Percentiles rank a stretch among this genome's conserved stretches.
phyloP scores from a whole-genome alignment of 2,113 vertebrate genomes.

The Phycodurus eques region DNA sequence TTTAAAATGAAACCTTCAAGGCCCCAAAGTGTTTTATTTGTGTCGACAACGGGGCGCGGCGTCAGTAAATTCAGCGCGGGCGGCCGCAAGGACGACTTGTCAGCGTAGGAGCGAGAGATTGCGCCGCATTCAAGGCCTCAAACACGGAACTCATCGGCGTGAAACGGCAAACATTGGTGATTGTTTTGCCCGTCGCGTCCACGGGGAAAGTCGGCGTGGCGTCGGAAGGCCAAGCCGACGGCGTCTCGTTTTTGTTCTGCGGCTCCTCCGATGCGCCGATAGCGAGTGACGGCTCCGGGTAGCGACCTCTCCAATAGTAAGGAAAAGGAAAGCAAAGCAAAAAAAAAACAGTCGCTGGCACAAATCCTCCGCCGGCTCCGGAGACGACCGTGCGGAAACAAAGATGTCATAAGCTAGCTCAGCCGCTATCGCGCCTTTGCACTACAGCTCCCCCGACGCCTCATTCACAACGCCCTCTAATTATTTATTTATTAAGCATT shows the following conservation, averaged over 20 bases:
- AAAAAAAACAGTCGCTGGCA: neutral
- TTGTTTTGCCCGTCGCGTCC: neutral
- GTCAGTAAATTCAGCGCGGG: neutral
- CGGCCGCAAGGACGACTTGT: neutral
- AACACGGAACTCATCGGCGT: neutral
- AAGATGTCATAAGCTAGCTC: conserved; percentile 14
- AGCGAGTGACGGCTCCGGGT: neutral
- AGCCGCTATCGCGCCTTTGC: conserved; percentile 8
- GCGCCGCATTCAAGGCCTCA: neutral
- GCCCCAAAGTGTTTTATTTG: neutral
- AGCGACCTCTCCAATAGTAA: neutral
- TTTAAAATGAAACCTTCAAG: neutral
- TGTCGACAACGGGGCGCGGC: neutral
- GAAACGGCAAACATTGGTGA: neutral
- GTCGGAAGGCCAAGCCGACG: neutral
- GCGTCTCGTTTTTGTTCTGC: neutral
- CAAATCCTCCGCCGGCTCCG: neutral
- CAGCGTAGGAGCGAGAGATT: neutral
- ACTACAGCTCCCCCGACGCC: conserved; percentile 7
- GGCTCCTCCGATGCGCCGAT: neutral
- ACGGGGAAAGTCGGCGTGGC: neutral
- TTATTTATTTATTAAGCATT: conserved; percentile 1
- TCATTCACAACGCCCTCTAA: neutral
- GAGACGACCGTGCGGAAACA: neutral
- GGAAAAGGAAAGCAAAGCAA: neutral